Conservation (phyloP, 2,113 vertebrate species). For the Barnardius zonarius region DNA sequence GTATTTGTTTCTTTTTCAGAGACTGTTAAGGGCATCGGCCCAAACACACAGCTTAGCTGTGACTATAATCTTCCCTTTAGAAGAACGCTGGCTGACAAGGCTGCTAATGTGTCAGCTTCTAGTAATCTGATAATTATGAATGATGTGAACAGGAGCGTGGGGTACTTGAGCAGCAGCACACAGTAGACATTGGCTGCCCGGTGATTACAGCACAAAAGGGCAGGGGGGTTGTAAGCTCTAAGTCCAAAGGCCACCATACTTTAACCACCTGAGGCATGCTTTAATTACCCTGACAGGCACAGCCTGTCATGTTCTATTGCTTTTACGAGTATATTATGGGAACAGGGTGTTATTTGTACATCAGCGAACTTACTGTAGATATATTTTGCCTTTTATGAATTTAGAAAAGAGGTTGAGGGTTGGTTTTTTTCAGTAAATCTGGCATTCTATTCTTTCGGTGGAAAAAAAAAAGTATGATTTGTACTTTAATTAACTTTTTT, state of each 20-base stretch:
- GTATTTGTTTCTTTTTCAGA: background rate
- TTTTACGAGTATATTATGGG: background rate
- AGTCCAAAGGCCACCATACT: slow-evolving; percentile 28
- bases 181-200: background rate
- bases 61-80: slow-evolving; percentile 16
- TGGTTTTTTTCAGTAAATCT: slow-evolving; percentile 17
- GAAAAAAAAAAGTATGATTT: slow-evolving; percentile 53
- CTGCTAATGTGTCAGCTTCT: slow-evolving; percentile 60
- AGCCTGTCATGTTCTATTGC: slow-evolving; percentile 20
- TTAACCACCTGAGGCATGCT: slow-evolving; percentile 22
- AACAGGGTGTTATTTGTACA: slow-evolving; percentile 42
- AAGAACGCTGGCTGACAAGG: slow-evolving; percentile 35
- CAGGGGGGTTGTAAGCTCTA: background rate
- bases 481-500: slow-evolving; percentile 68
- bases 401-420: slow-evolving; percentile 11
- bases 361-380: background rate
- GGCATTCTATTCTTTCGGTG: background rate
- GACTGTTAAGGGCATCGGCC: background rate
- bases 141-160: slow-evolving; percentile 57
- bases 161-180: background rate
- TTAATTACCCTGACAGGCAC: slow-evolving; percentile 39
- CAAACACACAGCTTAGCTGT: background rate
- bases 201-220: background rate
- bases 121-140: slow-evolving; percentile 72
- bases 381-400: slow-evolving; percentile 1